Base-by-base conservation (phyloP, 2,888 invertebrate species). In the Xylophagus ater region DNA sequence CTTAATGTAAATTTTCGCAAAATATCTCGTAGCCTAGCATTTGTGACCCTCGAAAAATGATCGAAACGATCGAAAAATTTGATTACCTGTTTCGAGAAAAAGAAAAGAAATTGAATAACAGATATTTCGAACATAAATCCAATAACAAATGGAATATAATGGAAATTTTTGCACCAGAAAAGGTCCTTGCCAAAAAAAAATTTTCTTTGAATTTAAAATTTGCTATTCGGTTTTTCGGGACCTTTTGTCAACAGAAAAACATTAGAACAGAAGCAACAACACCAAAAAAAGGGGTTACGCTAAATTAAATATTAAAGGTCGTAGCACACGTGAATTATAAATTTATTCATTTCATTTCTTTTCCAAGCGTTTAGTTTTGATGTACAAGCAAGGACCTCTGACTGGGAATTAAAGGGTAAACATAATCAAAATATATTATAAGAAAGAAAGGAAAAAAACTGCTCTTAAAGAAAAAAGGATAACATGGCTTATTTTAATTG, bases 291-390 rank as follows among this genome's bases (percentile, higher is more conserved):
- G 37, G 40, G 42, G 44, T 44, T 44, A 42, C 44, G 40, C 44
- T 44, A 44, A 44, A 44, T 44, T 44, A 37, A 44, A 44, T 44
- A 44, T 44, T 44, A 44, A 44, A 44, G 44, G 44, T 44, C 42
- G 40, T n/a, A n/a, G n/a, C 39, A 44, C 44, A 44, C 44, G 44
- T 44, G 44, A 44, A 40, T n/a, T n/a, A 44, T 42, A 44, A 42
- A 44, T 39, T 44, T 43, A 43, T 43, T 40, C 43, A 40, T 34
- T 37, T 34, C 35, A 24, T 36, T 19, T 13, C 28, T 15, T 9
- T 34, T 1, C 17, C n/a, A 17, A 35, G 28, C 21, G 10, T 14
- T 9, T 8, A n/a, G 5, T 33, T 33, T 10, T 17, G 9, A 13
- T 18, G 17, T 25, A 25, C 10, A 34, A 15, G 14, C 25, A 25